A percentile compares a stretch with the other conserved stretches of the same genome.
Conservation (phyloP, 2,113 vertebrate species). For the Marcusenius ussheri region DNA sequence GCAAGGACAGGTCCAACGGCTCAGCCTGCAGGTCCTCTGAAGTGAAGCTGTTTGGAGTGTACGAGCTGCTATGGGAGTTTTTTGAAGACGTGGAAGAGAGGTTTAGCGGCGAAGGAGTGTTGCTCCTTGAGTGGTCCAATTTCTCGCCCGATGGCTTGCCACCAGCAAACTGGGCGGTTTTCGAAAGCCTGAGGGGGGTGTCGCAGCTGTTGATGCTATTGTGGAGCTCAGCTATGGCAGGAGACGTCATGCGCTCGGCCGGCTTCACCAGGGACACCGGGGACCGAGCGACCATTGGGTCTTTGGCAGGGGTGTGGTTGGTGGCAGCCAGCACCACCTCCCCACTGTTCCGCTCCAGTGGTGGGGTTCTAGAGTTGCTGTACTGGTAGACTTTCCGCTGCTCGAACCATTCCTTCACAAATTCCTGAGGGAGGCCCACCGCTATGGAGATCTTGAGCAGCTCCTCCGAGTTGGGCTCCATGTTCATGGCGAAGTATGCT, state of each 20-base stretch:
- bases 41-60: conserved; percentile 99
- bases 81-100: conserved; percentile 98
- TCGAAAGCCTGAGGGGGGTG: conserved; percentile 88
- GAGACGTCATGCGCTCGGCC: conserved; percentile 83
- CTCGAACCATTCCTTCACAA: conserved; percentile 99
- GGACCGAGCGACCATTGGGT: conserved; percentile 85
- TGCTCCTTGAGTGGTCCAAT: conserved; percentile 97
- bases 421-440: conserved; percentile 99
- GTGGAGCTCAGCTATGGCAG: conserved; percentile 89
- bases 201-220: conserved; percentile 93
- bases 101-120: conserved; percentile 95
- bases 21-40: conserved; percentile 98
- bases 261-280: conserved; percentile 73
- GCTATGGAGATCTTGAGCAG: conserved; percentile 99
- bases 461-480: conserved; percentile 98
- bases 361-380: conserved; percentile 80
- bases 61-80: conserved; percentile 99
- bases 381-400: conserved; percentile 97
- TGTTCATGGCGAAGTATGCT: conserved; percentile 99
- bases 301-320: conserved; percentile 78
- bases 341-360: conserved; percentile 79
- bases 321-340: conserved; percentile 79
- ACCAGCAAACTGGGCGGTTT: conserved; percentile 80
- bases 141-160: conserved; percentile 79
- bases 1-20: conserved; percentile 97